Evolutionary conservation across 2,888 invertebrate species (phyloP), one percentile per base, ranked within the genome.

Genomic region (Mimumesa dahlbomi): DNA sequence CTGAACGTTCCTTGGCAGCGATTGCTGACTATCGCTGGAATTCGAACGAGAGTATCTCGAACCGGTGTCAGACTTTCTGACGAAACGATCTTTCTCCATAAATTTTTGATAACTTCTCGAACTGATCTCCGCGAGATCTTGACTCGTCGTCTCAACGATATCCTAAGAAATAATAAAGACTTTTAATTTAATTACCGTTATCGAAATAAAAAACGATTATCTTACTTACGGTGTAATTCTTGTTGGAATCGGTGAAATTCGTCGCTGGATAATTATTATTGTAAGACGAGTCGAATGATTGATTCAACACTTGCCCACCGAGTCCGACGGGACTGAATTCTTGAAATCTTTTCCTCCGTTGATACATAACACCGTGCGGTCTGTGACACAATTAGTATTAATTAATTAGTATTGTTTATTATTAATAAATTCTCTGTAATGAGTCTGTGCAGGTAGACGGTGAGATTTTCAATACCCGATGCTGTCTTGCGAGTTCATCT

Each of bases 271-370:
- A 58, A 21, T 75, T 54, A 19, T 43, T 42, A 6, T n/a, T 25
- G n/a, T 21, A 45, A 31, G 57, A 34, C 6, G 64, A 58, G 42
- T 73, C 63, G 11, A 16, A 67, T 11, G 57, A 59, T n/a, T 57
- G 57, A 72, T 67, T 72, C 2, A 43, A 25, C 1, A 11, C 19
- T n/a, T 59, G 58, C 25, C 3, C 50, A 7, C 4, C 25, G n/a
- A 22, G 25, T 14, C 14, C 9, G 25, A 16, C 53, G 1, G 53
- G 50, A 16, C 29, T n/a, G 2, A 29, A 54, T 4, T 79, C 79
- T 25, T 61, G 68, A 38, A 68, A 45, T n/a, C 43, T 66, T 52
- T 75, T 80, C 7, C 73, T 70, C 18, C 75, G 50, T 38, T 77
- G 71, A 34, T 73, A 63, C 46, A 52, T 59, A n/a, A 52, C 29